Percentiles rank a stretch among this genome's conserved stretches.
Evolutionary conservation across 2,888 invertebrate species (phyloP).

Genomic region (Physocephala rufipes): DNA sequence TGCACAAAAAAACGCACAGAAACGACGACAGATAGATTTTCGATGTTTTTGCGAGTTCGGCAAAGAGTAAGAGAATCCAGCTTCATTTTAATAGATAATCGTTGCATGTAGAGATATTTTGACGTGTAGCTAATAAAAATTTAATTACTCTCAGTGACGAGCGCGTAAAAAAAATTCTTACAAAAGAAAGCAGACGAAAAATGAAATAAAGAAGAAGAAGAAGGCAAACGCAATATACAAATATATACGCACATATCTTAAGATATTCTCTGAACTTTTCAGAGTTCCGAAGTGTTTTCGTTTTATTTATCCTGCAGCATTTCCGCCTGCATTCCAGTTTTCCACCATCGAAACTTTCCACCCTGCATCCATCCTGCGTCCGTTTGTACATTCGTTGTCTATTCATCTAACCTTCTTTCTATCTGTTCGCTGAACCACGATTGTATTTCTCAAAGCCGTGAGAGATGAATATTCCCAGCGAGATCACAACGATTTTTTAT

Average conservation of each 20-base stretch:
- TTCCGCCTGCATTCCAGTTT: not conserved
- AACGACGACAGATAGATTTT: no score
- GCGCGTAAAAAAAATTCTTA: not conserved
- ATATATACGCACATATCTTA: no score
- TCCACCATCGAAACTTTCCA: not conserved
- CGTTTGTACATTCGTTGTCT: not conserved
- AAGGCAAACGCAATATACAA: no score
- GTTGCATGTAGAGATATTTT: not conserved
- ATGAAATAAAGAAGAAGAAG: no score
- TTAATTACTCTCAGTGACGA: not conserved
- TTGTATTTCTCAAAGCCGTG: not conserved
- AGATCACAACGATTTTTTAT: not conserved
- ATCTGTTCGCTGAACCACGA: not conserved
- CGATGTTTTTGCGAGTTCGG: no score
- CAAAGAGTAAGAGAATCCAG: no score
- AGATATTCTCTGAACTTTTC: no score
- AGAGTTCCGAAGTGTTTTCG: not conserved
- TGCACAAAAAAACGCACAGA: no score
- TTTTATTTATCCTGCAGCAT: not conserved
- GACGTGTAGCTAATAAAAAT: conserved; percentile 4
- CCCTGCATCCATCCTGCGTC: not conserved
- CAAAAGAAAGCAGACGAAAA: no score
- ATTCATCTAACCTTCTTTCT: not conserved
- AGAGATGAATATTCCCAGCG: not conserved
- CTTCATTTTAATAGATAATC: no score